Evolutionary conservation across 2,888 invertebrate genomes (phyloP), one percentile per base, ranked within the genome.

Genomic region (Epistrophe grossulariae): DNA sequence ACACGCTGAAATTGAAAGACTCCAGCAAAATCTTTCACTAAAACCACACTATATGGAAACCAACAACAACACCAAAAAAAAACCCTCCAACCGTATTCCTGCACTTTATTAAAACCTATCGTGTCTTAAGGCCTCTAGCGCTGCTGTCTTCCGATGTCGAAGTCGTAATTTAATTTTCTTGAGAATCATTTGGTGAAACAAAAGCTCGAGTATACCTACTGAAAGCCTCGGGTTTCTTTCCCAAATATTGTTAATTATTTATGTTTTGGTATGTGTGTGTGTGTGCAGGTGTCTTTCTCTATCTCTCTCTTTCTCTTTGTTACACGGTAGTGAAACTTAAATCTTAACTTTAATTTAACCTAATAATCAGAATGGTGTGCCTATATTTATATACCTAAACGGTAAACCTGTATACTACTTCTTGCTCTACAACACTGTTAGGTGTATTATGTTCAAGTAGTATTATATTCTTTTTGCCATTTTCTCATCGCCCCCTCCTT

Each of bases 91-190:
- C 28, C 15, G 4, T 8, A n/a, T 4, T 15, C 9, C 2, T 72
- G 55, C 74, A 84, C 76, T 71, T 79, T 74, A 80, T 84, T 84
- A 80, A 74, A 68, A 76, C 59, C 71, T 71, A 76, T 66, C 80
- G 71, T 71, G 55, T 57, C 48, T 57, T 62, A n/a, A 38, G 17
- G 62, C 24, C 24, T 60, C n/a, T 35, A 31, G 35, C 50, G 4
- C 35, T 7, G 35, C 35, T 40, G 19, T 50, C 48, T 68, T 43
- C 4, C 13, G 13, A 35, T 50, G 17, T 59, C 10, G 9, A 59
- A 40, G 19, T 19, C 35, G 45, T 48, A 70, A 70, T 70, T 40
- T 17, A 55, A 55, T 70, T 55, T 70, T 28, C n/a, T 24, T 52
- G 13, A 40, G 9, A 40, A 24, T 40, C 52, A 28, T 50, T 55